These are phyloP conservation scores for Neomonachus schauinslandi DNA, from an alignment of 2,113 vertebrate genomes.

Conservation along the genomic window DNA sequence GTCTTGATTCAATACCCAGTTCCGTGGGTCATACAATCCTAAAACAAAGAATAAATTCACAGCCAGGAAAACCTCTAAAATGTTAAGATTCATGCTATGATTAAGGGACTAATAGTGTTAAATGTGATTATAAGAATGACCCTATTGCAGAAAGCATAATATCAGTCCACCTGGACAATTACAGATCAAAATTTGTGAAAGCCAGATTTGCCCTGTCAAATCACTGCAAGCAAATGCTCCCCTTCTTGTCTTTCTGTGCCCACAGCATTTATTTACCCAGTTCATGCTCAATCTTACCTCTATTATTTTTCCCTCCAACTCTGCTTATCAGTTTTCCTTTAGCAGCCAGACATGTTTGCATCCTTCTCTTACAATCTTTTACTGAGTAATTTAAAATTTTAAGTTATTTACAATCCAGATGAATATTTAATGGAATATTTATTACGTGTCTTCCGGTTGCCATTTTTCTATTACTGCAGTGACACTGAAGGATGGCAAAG, in stretches of 20 bases:
- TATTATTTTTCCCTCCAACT: background rate
- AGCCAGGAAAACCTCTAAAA: background rate
- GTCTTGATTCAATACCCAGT: background rate
- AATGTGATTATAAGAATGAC: slow-evolving; percentile 14
- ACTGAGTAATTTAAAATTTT: slow-evolving; percentile 54
- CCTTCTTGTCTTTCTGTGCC: background rate
- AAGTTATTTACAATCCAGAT: slow-evolving; percentile 70
- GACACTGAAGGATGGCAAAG: slow-evolving; percentile 53
- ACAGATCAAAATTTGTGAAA: slow-evolving; percentile 2
- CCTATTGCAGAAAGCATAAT: background rate
- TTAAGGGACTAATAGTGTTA: background rate
- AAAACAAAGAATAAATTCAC: slow-evolving; percentile 19
- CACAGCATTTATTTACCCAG: background rate
- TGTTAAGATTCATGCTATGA: background rate
- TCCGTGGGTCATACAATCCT: background rate
- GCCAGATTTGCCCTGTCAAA: background rate
- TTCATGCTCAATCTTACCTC: background rate
- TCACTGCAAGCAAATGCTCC: background rate
- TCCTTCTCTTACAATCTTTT: background rate
- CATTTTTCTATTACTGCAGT: slow-evolving; percentile 51
- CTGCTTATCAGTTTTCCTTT: slow-evolving; percentile 37
- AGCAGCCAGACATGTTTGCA: background rate
- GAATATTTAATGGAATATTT: slow-evolving; percentile 63
- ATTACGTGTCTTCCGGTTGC: slow-evolving; percentile 27
- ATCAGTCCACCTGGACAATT: background rate